Evolutionary conservation across 2,113 vertebrate genomes (phyloP).

Genomic region (Cyprinodon variegatus): DNA sequence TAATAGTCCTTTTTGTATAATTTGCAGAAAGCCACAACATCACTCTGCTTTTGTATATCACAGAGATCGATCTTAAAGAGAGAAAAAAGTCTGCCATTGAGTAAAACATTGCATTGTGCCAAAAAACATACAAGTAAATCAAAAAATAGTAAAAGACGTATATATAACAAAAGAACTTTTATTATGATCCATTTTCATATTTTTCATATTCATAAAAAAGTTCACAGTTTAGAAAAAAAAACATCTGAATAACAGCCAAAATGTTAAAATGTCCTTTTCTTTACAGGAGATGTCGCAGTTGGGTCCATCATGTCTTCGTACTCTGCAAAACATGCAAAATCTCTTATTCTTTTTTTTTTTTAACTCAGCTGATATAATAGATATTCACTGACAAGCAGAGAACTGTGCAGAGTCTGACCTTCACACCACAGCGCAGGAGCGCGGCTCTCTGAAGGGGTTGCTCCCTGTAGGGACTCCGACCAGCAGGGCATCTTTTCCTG

Average conservation of each 20-base stretch:
- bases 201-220: background rate
- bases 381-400: background rate
- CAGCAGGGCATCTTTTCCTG: constrained; percentile 91
- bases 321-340: constrained; percentile 26
- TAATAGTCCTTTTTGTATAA: constrained; percentile 54
- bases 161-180: background rate
- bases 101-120: background rate
- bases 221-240: background rate
- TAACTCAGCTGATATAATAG: background rate
- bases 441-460: constrained; percentile 94
- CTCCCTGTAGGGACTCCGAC: constrained; percentile 91
- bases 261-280: constrained; percentile 11
- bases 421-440: constrained; percentile 88
- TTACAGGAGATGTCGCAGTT: constrained; percentile 2
- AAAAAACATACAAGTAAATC: background rate
- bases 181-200: background rate
- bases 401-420: constrained; percentile 18
- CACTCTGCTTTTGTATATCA: background rate
- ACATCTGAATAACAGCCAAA: background rate
- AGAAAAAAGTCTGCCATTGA: background rate
- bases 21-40: constrained; percentile 24
- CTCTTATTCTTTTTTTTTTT: constrained; percentile 10
- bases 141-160: background rate
- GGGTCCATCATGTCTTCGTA: constrained; percentile 5
- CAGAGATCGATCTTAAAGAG: background rate